Percentiles rank a stretch among this genome's conserved stretches.
Evolutionary conservation across 1,140 invertebrate genomes (phyloP).

Genomic region (Hypothenemus hampei): DNA sequence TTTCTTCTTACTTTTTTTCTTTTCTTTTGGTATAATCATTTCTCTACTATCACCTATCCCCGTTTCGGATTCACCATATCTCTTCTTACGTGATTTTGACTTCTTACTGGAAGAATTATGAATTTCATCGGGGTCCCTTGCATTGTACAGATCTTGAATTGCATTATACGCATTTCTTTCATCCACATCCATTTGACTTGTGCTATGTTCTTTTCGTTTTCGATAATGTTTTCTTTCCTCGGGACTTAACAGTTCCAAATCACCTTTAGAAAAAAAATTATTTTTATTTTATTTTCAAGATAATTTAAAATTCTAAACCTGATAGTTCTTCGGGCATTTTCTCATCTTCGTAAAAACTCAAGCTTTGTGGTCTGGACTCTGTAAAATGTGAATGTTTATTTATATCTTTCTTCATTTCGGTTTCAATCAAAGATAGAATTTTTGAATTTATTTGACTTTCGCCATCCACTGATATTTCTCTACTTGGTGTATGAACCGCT

Average conservation of each 20-base stretch:
- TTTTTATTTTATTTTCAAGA: neutral
- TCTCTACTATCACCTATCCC: constrained; percentile 45
- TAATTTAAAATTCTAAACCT: constrained; percentile 20
- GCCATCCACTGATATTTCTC: constrained; percentile 52
- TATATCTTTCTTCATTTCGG: constrained; percentile 51
- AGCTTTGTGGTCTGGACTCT: constrained; percentile 44
- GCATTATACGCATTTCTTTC: constrained; percentile 43
- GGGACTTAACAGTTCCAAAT: constrained; percentile 43
- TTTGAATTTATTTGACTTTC: constrained; percentile 56
- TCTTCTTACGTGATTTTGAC: constrained; percentile 41
- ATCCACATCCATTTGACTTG: constrained; percentile 41
- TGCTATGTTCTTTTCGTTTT: constrained; percentile 37
- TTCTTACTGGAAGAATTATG: constrained; percentile 36
- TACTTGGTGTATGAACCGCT: constrained; percentile 33
- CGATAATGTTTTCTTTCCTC: constrained; percentile 43
- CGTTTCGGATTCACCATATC: constrained; percentile 36
- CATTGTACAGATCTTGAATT: constrained; percentile 40
- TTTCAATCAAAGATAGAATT: constrained; percentile 55
- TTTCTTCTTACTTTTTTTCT: constrained; percentile 43
- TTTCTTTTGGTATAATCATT: constrained; percentile 45
- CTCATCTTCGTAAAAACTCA: constrained; percentile 46
- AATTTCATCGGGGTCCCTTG: constrained; percentile 39
- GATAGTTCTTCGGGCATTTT: constrained; percentile 45
- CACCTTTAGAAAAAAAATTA: constrained; percentile 26
- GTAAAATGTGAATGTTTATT: constrained; percentile 43